These are phyloP conservation scores for Neosilurus mollespiculum DNA, from an alignment of 2,797 vertebrate genomes.

Conservation along the genomic window DNA sequence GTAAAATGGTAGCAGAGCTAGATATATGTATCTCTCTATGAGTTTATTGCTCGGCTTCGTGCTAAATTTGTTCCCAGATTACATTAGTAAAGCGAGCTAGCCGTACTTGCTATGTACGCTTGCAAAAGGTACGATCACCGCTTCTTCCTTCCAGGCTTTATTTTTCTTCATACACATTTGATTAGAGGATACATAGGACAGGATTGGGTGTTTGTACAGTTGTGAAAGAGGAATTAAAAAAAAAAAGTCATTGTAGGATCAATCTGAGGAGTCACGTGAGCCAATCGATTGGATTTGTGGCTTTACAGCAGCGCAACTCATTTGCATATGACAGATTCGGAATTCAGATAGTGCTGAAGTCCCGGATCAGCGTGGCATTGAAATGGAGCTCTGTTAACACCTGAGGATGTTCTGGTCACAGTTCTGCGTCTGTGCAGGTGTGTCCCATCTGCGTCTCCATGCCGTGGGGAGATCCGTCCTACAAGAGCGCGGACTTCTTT, in stretches of 20 bases:
- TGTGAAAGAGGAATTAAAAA: background rate
- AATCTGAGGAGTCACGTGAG: background rate
- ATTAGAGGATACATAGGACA: background rate
- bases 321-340: background rate
- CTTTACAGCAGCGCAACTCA: background rate
- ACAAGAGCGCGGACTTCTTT: constrained; percentile 95
- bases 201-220: background rate
- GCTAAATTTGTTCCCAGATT: too few species aligned
- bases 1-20: too few species aligned
- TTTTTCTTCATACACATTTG: background rate
- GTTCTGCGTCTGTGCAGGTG: constrained; percentile 73
- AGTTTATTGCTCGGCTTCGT: too few species aligned
- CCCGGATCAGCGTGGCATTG: too few species aligned
- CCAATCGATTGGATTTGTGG: too few species aligned
- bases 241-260: background rate
- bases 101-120: background rate
- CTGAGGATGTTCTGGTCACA: background rate
- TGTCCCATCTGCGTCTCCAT: constrained; percentile 98
- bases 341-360: too few species aligned
- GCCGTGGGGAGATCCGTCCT: constrained; percentile 97
- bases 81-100: background rate
- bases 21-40: too few species aligned
- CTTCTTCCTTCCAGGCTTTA: background rate
- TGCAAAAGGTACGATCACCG: background rate
- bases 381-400: too few species aligned